These are phyloP conservation scores for Chromoteleia sp. DNA, from an alignment of 2,888 invertebrate species.

Conservation along the genomic window DNA sequence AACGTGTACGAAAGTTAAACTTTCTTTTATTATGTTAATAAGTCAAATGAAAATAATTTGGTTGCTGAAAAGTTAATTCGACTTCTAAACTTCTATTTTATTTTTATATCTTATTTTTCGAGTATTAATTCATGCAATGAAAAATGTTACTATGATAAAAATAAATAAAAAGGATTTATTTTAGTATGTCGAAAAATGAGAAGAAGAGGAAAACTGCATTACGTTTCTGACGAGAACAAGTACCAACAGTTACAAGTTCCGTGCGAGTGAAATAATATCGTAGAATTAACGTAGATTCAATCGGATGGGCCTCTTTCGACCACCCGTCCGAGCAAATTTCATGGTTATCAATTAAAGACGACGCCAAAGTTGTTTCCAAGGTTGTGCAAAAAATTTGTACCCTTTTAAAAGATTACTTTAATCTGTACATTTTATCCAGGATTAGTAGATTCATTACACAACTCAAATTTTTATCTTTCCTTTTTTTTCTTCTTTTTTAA, in stretches of 20 bases:
- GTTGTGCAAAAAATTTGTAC: conserved; percentile 41
- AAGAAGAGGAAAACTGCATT: neutral
- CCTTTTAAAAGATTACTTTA: conserved; percentile 43
- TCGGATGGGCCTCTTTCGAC: conserved; percentile 16
- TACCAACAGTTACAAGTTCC: conserved; percentile 2
- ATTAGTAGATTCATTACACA: conserved; percentile 32
- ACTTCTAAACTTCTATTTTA: too few relatives aligned
- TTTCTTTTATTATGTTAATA: too few relatives aligned
- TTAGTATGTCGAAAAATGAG: too few relatives aligned
- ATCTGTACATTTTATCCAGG: conserved; percentile 38
- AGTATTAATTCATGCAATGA: too few relatives aligned
- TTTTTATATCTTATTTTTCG: too few relatives aligned
- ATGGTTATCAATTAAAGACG: conserved; percentile 47
- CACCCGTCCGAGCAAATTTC: conserved; percentile 43
- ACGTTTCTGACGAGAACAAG: neutral
- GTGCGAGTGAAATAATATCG: conserved; percentile 4
- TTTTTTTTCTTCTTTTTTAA: too few relatives aligned
- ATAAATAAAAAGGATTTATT: too few relatives aligned
- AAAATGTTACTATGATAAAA: too few relatives aligned
- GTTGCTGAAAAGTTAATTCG: too few relatives aligned
- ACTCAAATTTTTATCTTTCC: conserved; percentile 4
- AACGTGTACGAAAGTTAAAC: too few relatives aligned
- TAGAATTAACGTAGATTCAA: conserved; percentile 5
- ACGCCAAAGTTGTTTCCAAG: conserved; percentile 47
- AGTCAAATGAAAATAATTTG: too few relatives aligned